phyloP scores from a whole-genome alignment of 2,113 vertebrate species.

The Epinephelus cyanopodus region DNA sequence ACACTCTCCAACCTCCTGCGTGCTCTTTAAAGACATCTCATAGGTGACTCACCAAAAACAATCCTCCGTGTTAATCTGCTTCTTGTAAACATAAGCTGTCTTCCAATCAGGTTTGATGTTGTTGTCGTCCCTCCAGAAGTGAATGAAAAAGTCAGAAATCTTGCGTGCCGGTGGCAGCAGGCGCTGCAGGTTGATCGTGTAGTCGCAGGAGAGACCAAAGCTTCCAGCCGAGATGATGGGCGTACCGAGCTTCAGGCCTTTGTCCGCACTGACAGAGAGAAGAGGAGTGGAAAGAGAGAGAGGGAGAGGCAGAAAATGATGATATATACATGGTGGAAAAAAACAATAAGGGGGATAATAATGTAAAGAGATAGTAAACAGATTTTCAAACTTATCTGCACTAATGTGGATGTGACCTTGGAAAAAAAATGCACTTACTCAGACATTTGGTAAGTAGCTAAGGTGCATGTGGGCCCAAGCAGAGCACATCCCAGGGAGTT shows the following conservation, averaged over 20 bases:
- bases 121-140: slow-evolving; percentile 83
- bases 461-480: slow-evolving; percentile 92
- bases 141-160: slow-evolving; percentile 87
- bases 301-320: background rate
- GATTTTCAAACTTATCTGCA: background rate
- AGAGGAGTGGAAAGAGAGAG: background rate
- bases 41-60: slow-evolving; percentile 90
- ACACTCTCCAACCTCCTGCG: too few relatives aligned
- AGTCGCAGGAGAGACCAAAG: slow-evolving; percentile 93
- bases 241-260: slow-evolving; percentile 78
- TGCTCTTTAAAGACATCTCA: too few relatives aligned
- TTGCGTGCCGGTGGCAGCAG: slow-evolving; percentile 94
- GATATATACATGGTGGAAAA: too few relatives aligned
- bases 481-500: slow-evolving; percentile 86
- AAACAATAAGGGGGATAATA: background rate
- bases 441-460: slow-evolving; percentile 89
- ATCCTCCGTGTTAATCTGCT: slow-evolving; percentile 81
- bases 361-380: too few relatives aligned
- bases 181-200: slow-evolving; percentile 89
- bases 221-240: slow-evolving; percentile 95
- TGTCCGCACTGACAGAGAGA: slow-evolving; percentile 80
- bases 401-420: background rate
- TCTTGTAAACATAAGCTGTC: slow-evolving; percentile 90
- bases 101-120: slow-evolving; percentile 88
- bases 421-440: slow-evolving; percentile 87